These are phyloP conservation scores for Exocentrus adspersus DNA, from an alignment of 2,888 invertebrate genomes.

Conservation along the genomic window DNA sequence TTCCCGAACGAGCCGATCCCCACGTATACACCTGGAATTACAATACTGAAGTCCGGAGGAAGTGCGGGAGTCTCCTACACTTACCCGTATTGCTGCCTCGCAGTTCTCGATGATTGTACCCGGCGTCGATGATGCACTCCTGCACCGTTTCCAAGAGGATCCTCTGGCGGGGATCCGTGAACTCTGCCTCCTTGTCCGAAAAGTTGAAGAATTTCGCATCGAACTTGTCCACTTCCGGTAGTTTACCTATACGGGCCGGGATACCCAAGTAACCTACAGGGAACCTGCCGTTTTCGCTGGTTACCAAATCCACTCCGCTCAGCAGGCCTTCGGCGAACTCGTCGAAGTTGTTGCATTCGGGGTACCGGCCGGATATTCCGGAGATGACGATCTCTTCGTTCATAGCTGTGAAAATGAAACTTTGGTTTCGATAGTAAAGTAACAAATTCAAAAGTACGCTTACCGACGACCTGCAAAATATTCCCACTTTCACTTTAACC, in stretches of 20 bases:
- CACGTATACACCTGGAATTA: constrained; percentile 44
- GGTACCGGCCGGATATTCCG: constrained; percentile 69
- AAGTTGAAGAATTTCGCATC: constrained; percentile 49
- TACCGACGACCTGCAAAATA: too few species aligned
- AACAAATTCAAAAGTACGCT: too few species aligned
- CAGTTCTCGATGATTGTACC: constrained; percentile 47
- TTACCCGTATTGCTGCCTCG: constrained; percentile 47
- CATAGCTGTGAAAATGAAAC: too few species aligned
- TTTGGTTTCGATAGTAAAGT: too few species aligned
- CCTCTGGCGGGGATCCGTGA: constrained; percentile 49
- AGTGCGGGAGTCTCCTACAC: background rate
- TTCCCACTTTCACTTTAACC: too few species aligned
- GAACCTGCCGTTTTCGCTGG: constrained; percentile 83
- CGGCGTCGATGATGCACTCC: constrained; percentile 51
- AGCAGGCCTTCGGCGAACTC: constrained; percentile 68
- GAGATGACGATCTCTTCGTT: constrained; percentile 61
- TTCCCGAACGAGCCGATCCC: constrained; percentile 29
- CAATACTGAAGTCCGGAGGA: background rate
- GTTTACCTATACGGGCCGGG: constrained; percentile 39
- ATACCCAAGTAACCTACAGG: constrained; percentile 58
- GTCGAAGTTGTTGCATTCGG: constrained; percentile 70
- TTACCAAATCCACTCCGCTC: constrained; percentile 72
- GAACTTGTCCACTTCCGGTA: constrained; percentile 47
- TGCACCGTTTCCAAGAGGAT: constrained; percentile 47
- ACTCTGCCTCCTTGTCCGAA: constrained; percentile 46